Percentiles rank a stretch among this genome's conserved stretches.
Conservation (phyloP, 1,140 invertebrate genomes). For the Caenorhabditis elegans region DNA sequence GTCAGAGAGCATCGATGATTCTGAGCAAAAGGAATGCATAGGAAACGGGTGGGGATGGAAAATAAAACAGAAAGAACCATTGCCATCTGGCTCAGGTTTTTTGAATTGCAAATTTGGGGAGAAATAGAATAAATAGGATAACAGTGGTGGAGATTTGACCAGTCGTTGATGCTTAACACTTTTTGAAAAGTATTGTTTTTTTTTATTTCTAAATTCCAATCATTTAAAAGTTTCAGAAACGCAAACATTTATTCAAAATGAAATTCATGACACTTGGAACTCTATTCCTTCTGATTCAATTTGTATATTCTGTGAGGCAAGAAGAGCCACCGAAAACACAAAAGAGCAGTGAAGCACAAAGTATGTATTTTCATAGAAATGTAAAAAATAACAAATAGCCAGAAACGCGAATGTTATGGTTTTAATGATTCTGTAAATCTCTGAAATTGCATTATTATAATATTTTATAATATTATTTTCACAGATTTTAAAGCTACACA, state of each 20-base stretch:
- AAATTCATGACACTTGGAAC: background rate
- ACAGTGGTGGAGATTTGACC: background rate
- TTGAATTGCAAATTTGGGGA: slow-evolving; percentile 19
- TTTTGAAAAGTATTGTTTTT: background rate
- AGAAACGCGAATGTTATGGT: no score
- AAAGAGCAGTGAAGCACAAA: background rate
- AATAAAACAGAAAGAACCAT: background rate
- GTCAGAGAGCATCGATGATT: background rate
- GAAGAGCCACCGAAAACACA: background rate
- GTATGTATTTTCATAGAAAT: background rate
- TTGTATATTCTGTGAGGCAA: background rate
- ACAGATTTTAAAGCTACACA: no score
- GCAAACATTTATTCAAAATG: background rate
- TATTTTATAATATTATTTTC: no score
- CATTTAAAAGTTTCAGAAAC: background rate
- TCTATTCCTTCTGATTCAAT: background rate
- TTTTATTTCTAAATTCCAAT: background rate
- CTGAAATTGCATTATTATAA: no score
- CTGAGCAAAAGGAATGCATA: background rate
- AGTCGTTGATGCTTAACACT: background rate
- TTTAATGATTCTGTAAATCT: no score
- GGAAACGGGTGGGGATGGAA: background rate
- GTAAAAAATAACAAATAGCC: no score
- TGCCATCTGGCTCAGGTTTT: slow-evolving; percentile 5
- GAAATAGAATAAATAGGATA: slow-evolving; percentile 26